These are phyloP conservation scores for Zaprionus vittiger DNA, from an alignment of 1,140 invertebrate genomes.

Conservation along the genomic window DNA sequence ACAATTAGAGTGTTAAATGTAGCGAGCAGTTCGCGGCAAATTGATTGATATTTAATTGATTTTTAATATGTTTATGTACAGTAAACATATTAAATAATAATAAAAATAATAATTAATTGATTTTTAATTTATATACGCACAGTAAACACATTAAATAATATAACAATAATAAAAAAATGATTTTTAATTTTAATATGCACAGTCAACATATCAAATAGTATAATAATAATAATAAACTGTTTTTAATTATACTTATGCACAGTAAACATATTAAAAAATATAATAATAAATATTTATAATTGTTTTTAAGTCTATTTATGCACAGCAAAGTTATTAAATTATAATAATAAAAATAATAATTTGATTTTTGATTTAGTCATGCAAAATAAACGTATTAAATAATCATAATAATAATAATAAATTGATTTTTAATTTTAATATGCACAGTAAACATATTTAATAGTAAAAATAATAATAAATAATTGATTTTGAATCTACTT, in stretches of 20 bases:
- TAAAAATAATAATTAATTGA: not conserved
- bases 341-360: too few species aligned
- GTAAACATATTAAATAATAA: constrained; percentile 61
- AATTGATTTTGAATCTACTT: too few species aligned
- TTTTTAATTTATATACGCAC: constrained; percentile 65
- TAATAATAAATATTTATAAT: too few species aligned
- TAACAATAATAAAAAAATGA: not conserved
- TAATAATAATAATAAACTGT: too few species aligned
- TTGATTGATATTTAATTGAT: constrained; percentile 78
- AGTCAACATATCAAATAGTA: too few species aligned
- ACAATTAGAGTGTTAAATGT: constrained; percentile 72
- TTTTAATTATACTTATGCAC: too few species aligned
- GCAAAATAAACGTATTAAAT: constrained; percentile 54
- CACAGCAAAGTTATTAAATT: not conserved
- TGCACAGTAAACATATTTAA: constrained; percentile 45
- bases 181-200: too few species aligned
- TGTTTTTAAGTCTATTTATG: too few species aligned
- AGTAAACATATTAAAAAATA: constrained; percentile 50
- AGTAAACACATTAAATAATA: constrained; percentile 56
- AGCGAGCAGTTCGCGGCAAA: constrained; percentile 31
- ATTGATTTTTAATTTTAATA: too few species aligned
- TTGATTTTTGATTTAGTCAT: constrained; percentile 35
- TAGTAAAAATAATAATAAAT: constrained; percentile 27
- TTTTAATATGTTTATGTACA: not conserved
- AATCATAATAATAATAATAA: constrained; percentile 14